A percentile compares a stretch with the other conserved stretches of the same genome.
These are phyloP conservation scores for Drosophila anceps DNA, from an alignment of 2,888 invertebrate species.

Conservation along the genomic window DNA sequence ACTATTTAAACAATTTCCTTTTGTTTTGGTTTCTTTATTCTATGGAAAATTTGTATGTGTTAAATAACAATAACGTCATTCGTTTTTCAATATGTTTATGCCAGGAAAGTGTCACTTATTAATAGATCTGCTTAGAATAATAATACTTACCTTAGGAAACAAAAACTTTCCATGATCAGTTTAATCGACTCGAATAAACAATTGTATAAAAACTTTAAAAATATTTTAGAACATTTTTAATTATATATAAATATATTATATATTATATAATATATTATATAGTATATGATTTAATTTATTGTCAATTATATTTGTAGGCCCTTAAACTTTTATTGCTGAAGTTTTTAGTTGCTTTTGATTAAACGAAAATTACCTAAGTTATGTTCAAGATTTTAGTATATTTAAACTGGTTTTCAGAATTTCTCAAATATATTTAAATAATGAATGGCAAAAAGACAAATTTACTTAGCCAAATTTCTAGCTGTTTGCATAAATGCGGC, in stretches of 20 bases:
- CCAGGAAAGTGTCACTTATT: slow-evolving; percentile 9
- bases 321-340: too few relatives aligned
- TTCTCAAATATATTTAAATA: background rate
- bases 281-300: too few relatives aligned
- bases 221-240: background rate
- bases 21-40: background rate
- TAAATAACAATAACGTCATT: slow-evolving; percentile 4
- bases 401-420: background rate
- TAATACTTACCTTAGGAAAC: background rate
- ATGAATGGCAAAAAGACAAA: background rate
- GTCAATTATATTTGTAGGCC: too few relatives aligned
- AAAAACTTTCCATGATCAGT: slow-evolving; percentile 1
- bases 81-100: background rate
- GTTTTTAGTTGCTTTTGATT: too few relatives aligned
- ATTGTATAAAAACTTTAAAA: too few relatives aligned
- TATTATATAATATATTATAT: background rate
- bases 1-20: background rate
- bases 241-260: background rate
- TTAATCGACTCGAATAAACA: background rate
- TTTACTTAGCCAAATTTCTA: background rate
- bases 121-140: background rate
- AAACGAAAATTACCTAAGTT: too few relatives aligned
- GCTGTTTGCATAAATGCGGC: background rate
- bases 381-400: background rate
- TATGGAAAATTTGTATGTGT: background rate